phyloP scores from a whole-genome alignment of 2,113 vertebrate genomes.

The Regulus satrapa region DNA sequence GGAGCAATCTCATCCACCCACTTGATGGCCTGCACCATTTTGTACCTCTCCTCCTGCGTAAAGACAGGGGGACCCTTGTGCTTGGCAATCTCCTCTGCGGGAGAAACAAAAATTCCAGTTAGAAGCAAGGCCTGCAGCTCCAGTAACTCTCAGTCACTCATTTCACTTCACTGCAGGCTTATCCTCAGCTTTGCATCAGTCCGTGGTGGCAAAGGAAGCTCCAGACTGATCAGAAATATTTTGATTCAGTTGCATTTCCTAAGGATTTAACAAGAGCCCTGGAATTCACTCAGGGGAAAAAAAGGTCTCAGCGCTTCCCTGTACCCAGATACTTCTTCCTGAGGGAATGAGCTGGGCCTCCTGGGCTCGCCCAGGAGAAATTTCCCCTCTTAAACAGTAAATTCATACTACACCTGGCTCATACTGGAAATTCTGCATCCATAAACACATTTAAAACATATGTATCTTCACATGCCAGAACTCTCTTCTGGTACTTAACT shows the following conservation, averaged over 20 bases:
- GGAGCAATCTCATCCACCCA: constrained; percentile 97
- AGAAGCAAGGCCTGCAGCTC: neutral
- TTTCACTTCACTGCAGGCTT: neutral
- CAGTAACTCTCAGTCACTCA: neutral
- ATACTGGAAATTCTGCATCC: neutral
- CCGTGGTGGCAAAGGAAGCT: neutral
- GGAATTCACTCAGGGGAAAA: neutral
- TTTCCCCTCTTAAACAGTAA: neutral
- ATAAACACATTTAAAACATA: neutral
- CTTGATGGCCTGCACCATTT: constrained; percentile 97
- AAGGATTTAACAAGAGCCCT: neutral
- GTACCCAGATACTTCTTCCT: neutral
- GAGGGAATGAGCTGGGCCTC: neutral
- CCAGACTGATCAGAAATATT: neutral
- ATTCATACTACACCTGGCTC: rapidly evolving
- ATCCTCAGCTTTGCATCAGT: neutral
- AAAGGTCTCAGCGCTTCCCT: neutral
- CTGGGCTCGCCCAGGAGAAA: neutral
- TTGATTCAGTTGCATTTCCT: neutral
- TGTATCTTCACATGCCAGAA: neutral
- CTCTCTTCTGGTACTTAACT: neutral
- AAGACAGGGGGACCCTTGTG: constrained; percentile 98
- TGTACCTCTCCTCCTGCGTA: constrained; percentile 93
- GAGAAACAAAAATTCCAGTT: neutral
- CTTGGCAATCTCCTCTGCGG: constrained; percentile 90